Conservation (phyloP, 1,140 invertebrate genomes). For the Camponotus pennsylvanicus region DNA sequence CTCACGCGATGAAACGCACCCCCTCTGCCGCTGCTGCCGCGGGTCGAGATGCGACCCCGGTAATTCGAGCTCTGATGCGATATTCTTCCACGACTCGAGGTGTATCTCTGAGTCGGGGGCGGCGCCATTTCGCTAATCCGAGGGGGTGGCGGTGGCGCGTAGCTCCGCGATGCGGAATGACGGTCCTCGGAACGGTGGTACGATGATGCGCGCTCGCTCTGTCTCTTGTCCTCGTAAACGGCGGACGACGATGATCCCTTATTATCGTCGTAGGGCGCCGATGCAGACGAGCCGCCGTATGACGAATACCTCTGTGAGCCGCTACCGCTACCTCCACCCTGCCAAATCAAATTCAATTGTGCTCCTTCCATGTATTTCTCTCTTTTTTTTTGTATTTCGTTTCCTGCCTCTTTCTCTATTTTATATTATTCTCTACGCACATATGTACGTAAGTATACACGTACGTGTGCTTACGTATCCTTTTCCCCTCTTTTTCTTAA, state of each 20-base stretch:
- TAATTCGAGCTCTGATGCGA: conserved; percentile 80
- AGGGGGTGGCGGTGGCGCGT: conserved; percentile 80
- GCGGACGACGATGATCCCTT: conserved; percentile 82
- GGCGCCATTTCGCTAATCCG: conserved; percentile 82
- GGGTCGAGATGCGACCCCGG: conserved; percentile 81
- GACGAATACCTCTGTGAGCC: conserved; percentile 83
- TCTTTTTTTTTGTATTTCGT: conserved; percentile 66
- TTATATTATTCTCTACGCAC: conserved; percentile 53
- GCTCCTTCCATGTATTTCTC: conserved; percentile 79
- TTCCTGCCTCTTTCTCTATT: conserved; percentile 64
- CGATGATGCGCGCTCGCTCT: conserved; percentile 82
- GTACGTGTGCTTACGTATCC: conserved; percentile 55
- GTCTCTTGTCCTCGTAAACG: conserved; percentile 83
- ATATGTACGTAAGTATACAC: conserved; percentile 56
- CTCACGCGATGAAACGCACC: conserved; percentile 80
- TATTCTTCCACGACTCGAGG: conserved; percentile 81
- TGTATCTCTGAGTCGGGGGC: conserved; percentile 80
- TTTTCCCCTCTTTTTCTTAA: conserved; percentile 47
- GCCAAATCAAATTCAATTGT: conserved; percentile 85
- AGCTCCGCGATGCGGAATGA: conserved; percentile 83
- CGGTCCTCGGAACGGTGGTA: conserved; percentile 84
- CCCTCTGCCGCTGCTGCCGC: conserved; percentile 77
- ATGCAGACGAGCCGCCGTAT: conserved; percentile 80
- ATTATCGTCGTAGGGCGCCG: conserved; percentile 81
- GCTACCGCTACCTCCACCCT: conserved; percentile 83